phyloP scores from a whole-genome alignment of 2,888 invertebrate species.

The Ceraclea dissimilis region DNA sequence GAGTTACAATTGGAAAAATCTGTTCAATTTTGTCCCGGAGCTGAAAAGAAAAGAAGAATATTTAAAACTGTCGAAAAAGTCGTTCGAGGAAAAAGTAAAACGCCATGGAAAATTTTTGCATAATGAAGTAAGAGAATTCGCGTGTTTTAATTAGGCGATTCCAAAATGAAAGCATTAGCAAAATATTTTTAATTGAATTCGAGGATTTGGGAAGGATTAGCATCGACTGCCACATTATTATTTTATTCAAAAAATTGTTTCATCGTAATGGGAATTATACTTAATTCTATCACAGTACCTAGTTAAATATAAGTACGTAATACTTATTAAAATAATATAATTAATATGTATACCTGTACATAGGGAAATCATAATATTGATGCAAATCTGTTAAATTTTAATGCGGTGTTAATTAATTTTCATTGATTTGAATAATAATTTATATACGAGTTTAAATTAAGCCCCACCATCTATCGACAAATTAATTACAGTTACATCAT shows the following conservation, averaged over 20 bases:
- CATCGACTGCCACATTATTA: background rate
- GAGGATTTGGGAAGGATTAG: constrained; percentile 2
- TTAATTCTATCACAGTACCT: no score
- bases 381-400: no score
- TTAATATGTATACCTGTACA: no score
- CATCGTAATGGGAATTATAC: no score
- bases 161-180: constrained; percentile 3
- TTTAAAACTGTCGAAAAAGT: constrained; percentile 6
- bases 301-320: no score
- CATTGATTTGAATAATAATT: no score
- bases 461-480: no score
- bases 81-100: background rate
- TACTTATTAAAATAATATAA: no score
- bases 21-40: constrained; percentile 17
- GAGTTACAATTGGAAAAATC: constrained; percentile 24
- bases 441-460: no score
- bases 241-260: background rate
- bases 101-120: constrained; percentile 1
- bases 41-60: background rate
- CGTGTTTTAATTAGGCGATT: constrained; percentile 8
- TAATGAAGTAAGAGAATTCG: constrained; percentile 6
- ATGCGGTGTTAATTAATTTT: no score
- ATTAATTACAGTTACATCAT: no score
- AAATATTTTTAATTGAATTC: constrained; percentile 7
- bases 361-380: no score